phyloP scores from a whole-genome alignment of 1,140 invertebrate genomes.

The Elysia chlorotica region DNA sequence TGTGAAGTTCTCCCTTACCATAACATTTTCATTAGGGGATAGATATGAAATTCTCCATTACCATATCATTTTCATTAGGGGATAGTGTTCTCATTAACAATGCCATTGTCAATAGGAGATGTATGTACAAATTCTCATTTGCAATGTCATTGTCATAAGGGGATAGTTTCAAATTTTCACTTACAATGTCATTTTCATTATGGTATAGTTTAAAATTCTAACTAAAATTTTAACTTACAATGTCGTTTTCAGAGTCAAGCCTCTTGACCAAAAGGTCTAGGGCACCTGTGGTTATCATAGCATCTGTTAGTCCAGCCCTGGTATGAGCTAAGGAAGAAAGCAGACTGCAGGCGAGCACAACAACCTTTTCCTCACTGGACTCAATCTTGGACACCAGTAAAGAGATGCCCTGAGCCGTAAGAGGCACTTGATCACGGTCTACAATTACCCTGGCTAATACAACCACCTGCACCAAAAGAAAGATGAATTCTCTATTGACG shows the following conservation, averaged over 20 bases:
- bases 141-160: no score
- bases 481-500: no score
- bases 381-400: slow-evolving; percentile 49
- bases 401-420: slow-evolving; percentile 57
- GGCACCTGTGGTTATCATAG: slow-evolving; percentile 59
- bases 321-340: slow-evolving; percentile 60
- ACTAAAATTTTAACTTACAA: slow-evolving; percentile 18
- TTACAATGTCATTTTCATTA: no score
- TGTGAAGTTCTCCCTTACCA: no score
- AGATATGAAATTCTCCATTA: no score
- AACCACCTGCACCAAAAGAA: slow-evolving; percentile 55
- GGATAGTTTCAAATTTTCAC: no score
- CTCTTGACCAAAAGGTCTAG: slow-evolving; percentile 52
- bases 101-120: no score
- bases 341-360: slow-evolving; percentile 55
- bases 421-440: slow-evolving; percentile 54
- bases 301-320: slow-evolving; percentile 60
- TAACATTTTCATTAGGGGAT: no score
- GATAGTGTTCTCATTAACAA: no score
- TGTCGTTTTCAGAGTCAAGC: slow-evolving; percentile 47
- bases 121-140: no score
- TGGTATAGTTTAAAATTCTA: neutral
- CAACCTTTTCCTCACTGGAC: slow-evolving; percentile 51
- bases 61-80: no score
- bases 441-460: slow-evolving; percentile 60